A percentile compares a stretch with the other conserved stretches of the same genome.
Evolutionary conservation across 2,797 vertebrate species (phyloP).

Genomic region (Anguilla marmorata): DNA sequence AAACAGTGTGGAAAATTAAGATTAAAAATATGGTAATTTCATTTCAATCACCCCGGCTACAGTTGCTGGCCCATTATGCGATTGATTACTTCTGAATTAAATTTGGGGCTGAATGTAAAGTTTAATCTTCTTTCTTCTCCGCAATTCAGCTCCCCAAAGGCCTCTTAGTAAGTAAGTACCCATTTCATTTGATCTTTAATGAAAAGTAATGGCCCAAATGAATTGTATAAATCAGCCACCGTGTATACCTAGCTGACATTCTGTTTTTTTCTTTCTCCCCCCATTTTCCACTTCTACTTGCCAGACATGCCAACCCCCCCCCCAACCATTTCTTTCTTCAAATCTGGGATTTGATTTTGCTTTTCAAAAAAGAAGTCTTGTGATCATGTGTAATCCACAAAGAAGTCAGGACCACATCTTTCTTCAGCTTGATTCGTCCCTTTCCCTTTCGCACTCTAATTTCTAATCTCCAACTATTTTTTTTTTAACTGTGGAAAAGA

Average conservation of each 20-base stretch:
- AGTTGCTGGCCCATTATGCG: constrained; percentile 99
- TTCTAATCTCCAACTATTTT: constrained; percentile 71
- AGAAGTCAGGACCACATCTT: constrained; percentile 40
- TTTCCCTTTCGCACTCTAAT: constrained; percentile 56
- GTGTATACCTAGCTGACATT: constrained; percentile 97
- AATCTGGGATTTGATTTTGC: constrained; percentile 30
- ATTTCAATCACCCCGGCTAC: constrained; percentile 99
- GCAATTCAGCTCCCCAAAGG: constrained; percentile 99
- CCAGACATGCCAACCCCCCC: constrained; percentile 50
- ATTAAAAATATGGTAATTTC: constrained; percentile 99
- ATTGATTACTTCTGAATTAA: constrained; percentile 99
- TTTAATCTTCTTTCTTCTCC: constrained; percentile 99
- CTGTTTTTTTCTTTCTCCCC: constrained; percentile 56
- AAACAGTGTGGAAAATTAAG: constrained; percentile 99
- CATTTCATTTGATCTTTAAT: constrained; percentile 99
- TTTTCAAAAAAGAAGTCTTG: constrained; percentile 40
- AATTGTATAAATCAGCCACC: constrained; percentile 99
- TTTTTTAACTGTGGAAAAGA: constrained; percentile 47
- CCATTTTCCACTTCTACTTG: constrained; percentile 59
- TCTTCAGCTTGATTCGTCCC: constrained; percentile 38
- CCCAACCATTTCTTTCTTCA: constrained; percentile 37
- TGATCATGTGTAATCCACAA: constrained; percentile 42
- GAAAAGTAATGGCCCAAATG: constrained; percentile 99
- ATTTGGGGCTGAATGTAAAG: constrained; percentile 99
- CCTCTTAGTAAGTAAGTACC: constrained; percentile 99